Conservation (phyloP, 2,113 vertebrate genomes). For the Scalopus aquaticus region DNA sequence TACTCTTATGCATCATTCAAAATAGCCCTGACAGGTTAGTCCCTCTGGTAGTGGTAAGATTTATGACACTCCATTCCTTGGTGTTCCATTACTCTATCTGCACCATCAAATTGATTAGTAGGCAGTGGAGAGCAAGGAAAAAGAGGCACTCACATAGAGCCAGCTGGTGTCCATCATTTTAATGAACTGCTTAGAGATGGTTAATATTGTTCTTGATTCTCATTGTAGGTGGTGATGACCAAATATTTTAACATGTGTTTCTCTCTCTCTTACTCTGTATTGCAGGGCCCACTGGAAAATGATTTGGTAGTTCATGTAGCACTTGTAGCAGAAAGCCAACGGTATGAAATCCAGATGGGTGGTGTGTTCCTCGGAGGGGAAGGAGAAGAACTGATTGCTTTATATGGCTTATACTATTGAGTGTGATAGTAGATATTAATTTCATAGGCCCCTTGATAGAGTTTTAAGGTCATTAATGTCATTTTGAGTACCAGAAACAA, state of each 20-base stretch:
- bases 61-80: conserved; percentile 43
- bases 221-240: neutral
- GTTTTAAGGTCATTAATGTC: neutral
- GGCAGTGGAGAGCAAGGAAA: conserved; percentile 31
- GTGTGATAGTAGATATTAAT: neutral
- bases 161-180: conserved; percentile 39
- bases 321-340: conserved; percentile 97
- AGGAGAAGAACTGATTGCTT: neutral
- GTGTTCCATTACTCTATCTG: conserved; percentile 62
- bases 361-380: neutral
- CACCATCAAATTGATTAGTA: conserved; percentile 66
- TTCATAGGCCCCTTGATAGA: neutral
- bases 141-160: neutral
- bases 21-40: conserved; percentile 44
- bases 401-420: neutral
- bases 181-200: conserved; percentile 54
- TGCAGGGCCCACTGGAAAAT: conserved; percentile 96
- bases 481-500: neutral
- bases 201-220: conserved; percentile 46
- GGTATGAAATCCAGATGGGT: conserved; percentile 85
- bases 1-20: conserved; percentile 57
- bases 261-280: conserved; percentile 60
- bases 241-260: neutral
- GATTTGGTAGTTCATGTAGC: conserved; percentile 95
- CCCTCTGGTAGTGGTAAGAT: conserved; percentile 53